These are phyloP conservation scores for Sinhomidia bicolor DNA, from an alignment of 2,888 invertebrate genomes.

Conservation along the genomic window DNA sequence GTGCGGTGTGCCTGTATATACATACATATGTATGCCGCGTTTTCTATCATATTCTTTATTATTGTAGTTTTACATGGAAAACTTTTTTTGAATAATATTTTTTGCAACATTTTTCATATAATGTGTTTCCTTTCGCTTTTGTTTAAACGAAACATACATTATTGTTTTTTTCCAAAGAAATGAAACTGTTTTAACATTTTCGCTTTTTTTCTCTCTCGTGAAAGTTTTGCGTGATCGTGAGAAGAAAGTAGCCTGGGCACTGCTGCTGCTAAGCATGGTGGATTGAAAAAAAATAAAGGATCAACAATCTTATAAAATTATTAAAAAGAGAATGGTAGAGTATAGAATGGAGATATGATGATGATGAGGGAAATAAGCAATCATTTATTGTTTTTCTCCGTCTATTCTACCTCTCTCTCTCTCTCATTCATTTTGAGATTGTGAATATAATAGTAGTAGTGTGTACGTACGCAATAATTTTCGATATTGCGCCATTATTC, in stretches of 20 bases:
- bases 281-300: neutral
- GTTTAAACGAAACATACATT: neutral
- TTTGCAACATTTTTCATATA: neutral
- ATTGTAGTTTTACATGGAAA: neutral
- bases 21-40: neutral
- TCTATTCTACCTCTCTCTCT: neutral
- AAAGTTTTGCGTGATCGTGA: neutral
- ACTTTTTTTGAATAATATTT: neutral
- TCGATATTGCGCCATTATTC: conserved; percentile 44
- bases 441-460: neutral
- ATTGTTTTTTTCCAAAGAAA: conserved; percentile 20
- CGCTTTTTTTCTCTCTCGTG: neutral
- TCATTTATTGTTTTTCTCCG: conserved; percentile 35
- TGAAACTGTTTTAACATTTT: conserved; percentile 17
- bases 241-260: neutral
- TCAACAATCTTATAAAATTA: neutral
- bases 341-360: neutral
- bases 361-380: conserved; percentile 24
- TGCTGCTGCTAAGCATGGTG: too few species aligned
- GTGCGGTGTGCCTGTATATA: neutral
- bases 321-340: neutral
- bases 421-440: conserved; percentile 1
- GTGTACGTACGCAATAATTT: conserved; percentile 31
- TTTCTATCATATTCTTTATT: conserved; percentile 20
- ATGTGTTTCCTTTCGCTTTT: neutral